Evolutionary conservation across 2,797 vertebrate genomes (phyloP).

Genomic region (Arrhamphus sclerolepis): DNA sequence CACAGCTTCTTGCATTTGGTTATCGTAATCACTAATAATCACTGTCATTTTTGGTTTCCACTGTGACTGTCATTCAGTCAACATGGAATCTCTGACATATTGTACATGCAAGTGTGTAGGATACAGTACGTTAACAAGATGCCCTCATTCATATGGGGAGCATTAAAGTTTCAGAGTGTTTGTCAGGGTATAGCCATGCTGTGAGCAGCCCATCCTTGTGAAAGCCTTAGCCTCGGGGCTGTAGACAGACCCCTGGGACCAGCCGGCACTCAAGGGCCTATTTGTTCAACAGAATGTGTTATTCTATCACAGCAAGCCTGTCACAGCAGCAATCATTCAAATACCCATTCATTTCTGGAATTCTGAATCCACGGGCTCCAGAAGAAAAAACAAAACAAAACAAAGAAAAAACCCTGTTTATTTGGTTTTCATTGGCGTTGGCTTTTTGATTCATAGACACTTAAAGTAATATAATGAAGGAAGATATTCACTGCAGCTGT

Average conservation of each 20-base stretch:
- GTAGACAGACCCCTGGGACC: slow-evolving; percentile 82
- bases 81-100: too few relatives aligned
- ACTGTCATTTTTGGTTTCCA: slow-evolving; percentile 2
- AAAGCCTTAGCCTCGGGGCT: slow-evolving; percentile 80
- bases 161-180: slow-evolving; percentile 72
- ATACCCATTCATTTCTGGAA: slow-evolving; percentile 82
- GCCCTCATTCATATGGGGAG: slow-evolving; percentile 65
- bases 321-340: slow-evolving; percentile 86
- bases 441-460: slow-evolving; percentile 53
- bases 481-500: slow-evolving; percentile 18
- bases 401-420: slow-evolving; percentile 65
- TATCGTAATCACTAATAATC: not conserved
- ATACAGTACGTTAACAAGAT: slow-evolving; percentile 63
- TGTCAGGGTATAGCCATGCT: slow-evolving; percentile 75
- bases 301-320: slow-evolving; percentile 85
- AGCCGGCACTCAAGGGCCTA: slow-evolving; percentile 83
- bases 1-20: too few relatives aligned
- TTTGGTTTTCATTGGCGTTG: slow-evolving; percentile 56
- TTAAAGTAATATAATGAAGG: slow-evolving; percentile 9
- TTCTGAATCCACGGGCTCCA: slow-evolving; percentile 60
- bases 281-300: slow-evolving; percentile 87
- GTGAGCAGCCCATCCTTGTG: slow-evolving; percentile 79
- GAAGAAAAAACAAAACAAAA: too few relatives aligned
- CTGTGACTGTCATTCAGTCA: slow-evolving; percentile 1
- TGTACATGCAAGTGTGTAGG: not conserved